Base-by-base conservation (phyloP, 2,888 invertebrate species). In the Amorpha juglandis region DNA sequence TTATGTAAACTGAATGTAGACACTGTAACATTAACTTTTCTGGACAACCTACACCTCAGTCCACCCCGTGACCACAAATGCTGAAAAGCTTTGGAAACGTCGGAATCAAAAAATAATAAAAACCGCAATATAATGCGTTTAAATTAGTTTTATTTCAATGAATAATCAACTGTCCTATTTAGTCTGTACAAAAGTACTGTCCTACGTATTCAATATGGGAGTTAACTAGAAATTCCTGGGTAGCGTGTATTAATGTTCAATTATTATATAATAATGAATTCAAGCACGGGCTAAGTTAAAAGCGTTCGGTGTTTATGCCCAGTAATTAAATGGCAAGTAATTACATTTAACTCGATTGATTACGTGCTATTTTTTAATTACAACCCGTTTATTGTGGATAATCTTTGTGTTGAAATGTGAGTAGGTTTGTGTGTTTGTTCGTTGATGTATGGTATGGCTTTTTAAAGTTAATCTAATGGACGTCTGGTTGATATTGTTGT, bases 181-280 rank as follows among this genome's bases (percentile, higher is more conserved):
- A 16, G 48, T 19, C 19, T 19, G 9, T 50, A 14, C 14, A 50
- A 16, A 50, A 19, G 50, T 9, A 58, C 58, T 42, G 11, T 38
- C 16, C 35, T 45, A 16, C 16, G 19, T 58, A 58, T 58, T 42
- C 19, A 42, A 38, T 38, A 38, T 3, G 52, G 12, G 58, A 58
- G 38, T 58, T 58, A 73, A 73, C 74, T 71, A 70, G 70, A 71
- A 70, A 65, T 67, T 64, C 21, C 66, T 66, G 55, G 48, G 62
- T 63, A 71, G 74, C 76, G 76, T 77, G 71, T 74, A 82, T 73
- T 74, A 78, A 78, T 75, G 75, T 71, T 77, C 81, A 81, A 82
- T 83, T 83, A 83, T 78, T 75, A 73, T 79, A 77, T 78, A 76
- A 73, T 79, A 77, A 80, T 74, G 71, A 71, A 78, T 75, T 65